Base-by-base conservation (phyloP, 1,140 invertebrate species). In the Trialeurodes vaporariorum region DNA sequence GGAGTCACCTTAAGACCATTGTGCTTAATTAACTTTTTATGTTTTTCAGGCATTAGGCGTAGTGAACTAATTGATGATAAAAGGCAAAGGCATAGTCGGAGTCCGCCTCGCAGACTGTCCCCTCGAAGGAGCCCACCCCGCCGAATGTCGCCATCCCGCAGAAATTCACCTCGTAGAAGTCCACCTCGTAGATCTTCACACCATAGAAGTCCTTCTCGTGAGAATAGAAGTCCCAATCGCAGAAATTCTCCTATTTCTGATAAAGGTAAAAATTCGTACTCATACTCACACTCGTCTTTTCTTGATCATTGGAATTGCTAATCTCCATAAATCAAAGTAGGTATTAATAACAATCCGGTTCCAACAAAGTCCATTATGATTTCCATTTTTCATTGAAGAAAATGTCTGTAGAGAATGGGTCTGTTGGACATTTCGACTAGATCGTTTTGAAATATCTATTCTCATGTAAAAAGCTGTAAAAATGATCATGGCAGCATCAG, bases 91-190 rank as follows among this genome's bases (percentile, higher is more conserved):
- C 22, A 27, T 64, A 25, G 23, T 25, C 63, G 26, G 71, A 26
- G 24, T 17, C 23, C 24, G n/a, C 65, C 59, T 69, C 73, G 9
- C 76, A 75, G 34, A 49, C 5, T 49, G 34, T 49, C 34, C 17
- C 34, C 34, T 49, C 17, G 5, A 49, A 5, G 34, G 5, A 5
- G 34, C 34, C 5, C 5, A 5, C 34, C 34, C 17, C 5, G 34
- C 5, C 34, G 34, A 49, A 49, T 5, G 34, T 49, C 17, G 5
- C 17, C 34, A 49, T 17, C 34, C 17, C 5, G 34, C 17, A 49
- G 34, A 17, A 49, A 17, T n/a, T n/a, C n/a, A n/a, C n/a, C 34
- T 9, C 34, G 34, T 17, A 5, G 34, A 5, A 49, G 34, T 17
- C 34, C 34, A 9, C 5, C 5, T 5, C 34, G 34, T 9, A 49